These are phyloP conservation scores for Ranitomeya imitator DNA, from an alignment of 2,113 vertebrate genomes.

Conservation along the genomic window DNA sequence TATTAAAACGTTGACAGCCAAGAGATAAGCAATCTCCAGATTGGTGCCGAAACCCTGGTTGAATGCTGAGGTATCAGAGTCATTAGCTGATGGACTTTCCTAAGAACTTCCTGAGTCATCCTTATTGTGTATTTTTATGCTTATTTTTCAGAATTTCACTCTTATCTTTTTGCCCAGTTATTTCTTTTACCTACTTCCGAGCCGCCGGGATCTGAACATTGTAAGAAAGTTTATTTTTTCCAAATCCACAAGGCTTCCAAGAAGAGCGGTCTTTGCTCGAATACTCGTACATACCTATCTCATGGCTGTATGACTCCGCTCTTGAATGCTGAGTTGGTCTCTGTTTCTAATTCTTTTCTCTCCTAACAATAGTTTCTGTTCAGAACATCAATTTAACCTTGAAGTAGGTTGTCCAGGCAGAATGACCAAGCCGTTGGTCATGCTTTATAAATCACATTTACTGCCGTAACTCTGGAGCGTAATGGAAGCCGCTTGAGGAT, in stretches of 20 bases:
- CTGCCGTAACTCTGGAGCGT: neutral
- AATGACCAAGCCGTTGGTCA: conserved; percentile 19
- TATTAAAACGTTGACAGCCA: neutral
- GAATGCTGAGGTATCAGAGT: neutral
- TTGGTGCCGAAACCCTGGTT: neutral
- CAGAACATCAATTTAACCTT: conserved; percentile 31
- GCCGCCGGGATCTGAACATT: neutral
- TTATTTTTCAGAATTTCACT: neutral
- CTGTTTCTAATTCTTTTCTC: neutral
- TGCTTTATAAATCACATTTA: conserved; percentile 32
- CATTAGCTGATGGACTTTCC: neutral
- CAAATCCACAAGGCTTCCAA: neutral
- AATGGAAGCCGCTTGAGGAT: conserved; percentile 5
- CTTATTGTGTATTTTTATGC: neutral
- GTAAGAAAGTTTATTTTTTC: neutral
- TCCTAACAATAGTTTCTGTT: neutral
- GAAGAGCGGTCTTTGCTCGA: neutral
- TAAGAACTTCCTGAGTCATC: neutral
- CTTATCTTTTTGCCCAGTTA: neutral
- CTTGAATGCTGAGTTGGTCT: neutral
- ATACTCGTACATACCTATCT: neutral
- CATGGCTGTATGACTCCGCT: neutral
- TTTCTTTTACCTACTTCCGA: neutral
- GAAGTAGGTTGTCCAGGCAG: conserved; percentile 28
- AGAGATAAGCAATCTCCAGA: neutral